Base-by-base conservation (phyloP, 2,888 invertebrate species). In the Drosophila leonis region DNA sequence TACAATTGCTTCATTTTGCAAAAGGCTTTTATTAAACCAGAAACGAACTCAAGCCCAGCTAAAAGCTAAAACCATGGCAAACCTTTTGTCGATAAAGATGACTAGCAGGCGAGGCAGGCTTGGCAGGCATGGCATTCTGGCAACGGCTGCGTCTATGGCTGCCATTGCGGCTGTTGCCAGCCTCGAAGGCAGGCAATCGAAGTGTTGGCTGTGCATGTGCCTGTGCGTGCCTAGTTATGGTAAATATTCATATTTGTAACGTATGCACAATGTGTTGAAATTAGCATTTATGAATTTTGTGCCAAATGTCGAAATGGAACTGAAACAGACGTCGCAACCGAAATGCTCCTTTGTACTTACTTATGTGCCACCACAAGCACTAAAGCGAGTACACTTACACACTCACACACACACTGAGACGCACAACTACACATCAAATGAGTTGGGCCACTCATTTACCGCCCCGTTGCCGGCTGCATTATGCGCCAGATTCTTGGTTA, bases 281-380 rank as follows among this genome's bases (percentile, higher is more conserved):
- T 91, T 91, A 91, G 90, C 90, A 91, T 91, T 91, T 91, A 91
- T 90, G 90, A 90, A 91, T 88, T 86, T 88, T 83, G 84, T 84
- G 83, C 88, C 90, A 89, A 90, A 90, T 90, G 87, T 88, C 78
- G 80, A 77, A 76, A 77, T 65, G 70, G 59, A 78, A 67, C 70
- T 65, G 52, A 80, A 76, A 72, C 81, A 77, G 79, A 80, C 84
- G 84, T 68, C 63, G 70, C 48, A 63, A 56, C 13, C 42, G 66
- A 35, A 60, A 42, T 59, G 41, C 65, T 65, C 55, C 69, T 62
- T 76, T 77, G 62, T 65, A 74, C 70, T 74, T 78, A 65, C 72
- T 75, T 75, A 78, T 76, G 57, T 51, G 52, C 49, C 65, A 52
- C 35, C 69, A 61, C 74, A 42, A 68, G 44, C 35, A 61, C 59